A percentile compares a stretch with the other conserved stretches of the same genome.
These are phyloP conservation scores for Anarsia innoxiella DNA, from an alignment of 2,888 invertebrate species.

Conservation along the genomic window DNA sequence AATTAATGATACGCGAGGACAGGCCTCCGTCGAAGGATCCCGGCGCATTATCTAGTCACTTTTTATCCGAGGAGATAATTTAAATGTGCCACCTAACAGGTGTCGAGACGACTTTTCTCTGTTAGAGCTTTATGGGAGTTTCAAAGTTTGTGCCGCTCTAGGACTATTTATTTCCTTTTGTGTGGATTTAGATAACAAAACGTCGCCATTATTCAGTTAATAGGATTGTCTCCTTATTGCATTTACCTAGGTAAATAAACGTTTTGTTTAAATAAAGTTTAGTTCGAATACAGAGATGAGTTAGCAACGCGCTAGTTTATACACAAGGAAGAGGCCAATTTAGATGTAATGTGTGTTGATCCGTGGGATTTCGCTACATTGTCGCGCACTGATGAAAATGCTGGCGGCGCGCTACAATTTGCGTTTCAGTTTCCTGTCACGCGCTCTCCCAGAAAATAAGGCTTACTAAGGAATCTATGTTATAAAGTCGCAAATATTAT, in stretches of 20 bases:
- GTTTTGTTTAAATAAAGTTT: not conserved
- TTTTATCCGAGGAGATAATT: slow-evolving; percentile 63
- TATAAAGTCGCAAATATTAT: not conserved
- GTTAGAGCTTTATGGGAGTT: slow-evolving; percentile 39
- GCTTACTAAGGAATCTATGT: slow-evolving; percentile 33
- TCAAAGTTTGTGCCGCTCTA: slow-evolving; percentile 19
- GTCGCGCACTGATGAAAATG: slow-evolving; percentile 72
- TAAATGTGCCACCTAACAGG: slow-evolving; percentile 55
- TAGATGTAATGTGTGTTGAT: slow-evolving; percentile 67
- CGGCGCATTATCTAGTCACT: slow-evolving; percentile 62
- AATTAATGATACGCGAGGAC: slow-evolving; percentile 72
- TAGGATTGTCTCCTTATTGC: slow-evolving; percentile 1
- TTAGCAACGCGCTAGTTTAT: no score
- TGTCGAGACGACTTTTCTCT: slow-evolving; percentile 52
- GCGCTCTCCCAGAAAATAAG: slow-evolving; percentile 72
- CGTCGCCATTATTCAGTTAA: slow-evolving; percentile 1
- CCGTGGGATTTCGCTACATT: slow-evolving; percentile 67
- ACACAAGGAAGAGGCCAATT: slow-evolving; percentile 44
- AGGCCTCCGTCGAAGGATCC: slow-evolving; percentile 50
- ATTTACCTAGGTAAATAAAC: no score
- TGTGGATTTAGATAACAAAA: slow-evolving; percentile 8
- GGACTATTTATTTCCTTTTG: slow-evolving; percentile 15
- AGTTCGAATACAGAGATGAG: not conserved
- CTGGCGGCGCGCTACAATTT: slow-evolving; percentile 54
- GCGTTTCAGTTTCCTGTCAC: slow-evolving; percentile 70